Conservation (phyloP, 2,888 invertebrate species). For the Rhyacophila evoluta region DNA sequence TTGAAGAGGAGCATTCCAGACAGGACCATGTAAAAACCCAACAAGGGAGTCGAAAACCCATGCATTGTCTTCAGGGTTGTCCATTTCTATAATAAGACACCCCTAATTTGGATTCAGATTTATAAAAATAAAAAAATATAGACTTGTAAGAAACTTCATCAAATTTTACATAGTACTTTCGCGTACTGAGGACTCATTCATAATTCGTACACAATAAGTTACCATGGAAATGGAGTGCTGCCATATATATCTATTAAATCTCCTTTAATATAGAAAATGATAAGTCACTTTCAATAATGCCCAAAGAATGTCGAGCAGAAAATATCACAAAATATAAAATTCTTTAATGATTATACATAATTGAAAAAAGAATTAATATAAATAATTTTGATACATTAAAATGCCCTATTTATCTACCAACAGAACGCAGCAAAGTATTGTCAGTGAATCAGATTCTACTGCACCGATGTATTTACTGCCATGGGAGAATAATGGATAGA, state of each 20-base stretch:
- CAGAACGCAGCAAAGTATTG: too few relatives aligned
- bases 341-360: too few relatives aligned
- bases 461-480: too few relatives aligned
- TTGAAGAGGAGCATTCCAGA: slow-evolving; percentile 92
- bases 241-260: neutral
- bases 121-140: neutral
- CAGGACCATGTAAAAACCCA: slow-evolving; percentile 90
- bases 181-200: neutral
- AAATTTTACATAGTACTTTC: neutral
- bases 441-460: too few relatives aligned
- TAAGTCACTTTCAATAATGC: too few relatives aligned
- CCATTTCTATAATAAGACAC: slow-evolving; percentile 37
- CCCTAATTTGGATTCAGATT: neutral
- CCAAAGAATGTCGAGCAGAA: too few relatives aligned
- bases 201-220: slow-evolving; percentile 13
- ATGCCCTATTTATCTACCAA: too few relatives aligned
- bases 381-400: too few relatives aligned
- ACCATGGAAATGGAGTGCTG: neutral
- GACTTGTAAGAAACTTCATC: neutral
- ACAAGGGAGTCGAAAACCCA: slow-evolving; percentile 95
- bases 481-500: too few relatives aligned
- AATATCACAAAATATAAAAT: too few relatives aligned
- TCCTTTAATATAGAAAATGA: too few relatives aligned
- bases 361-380: too few relatives aligned
- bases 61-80: slow-evolving; percentile 73